Percentiles rank a stretch among this genome's conserved stretches.
phyloP scores from a whole-genome alignment of 1,140 invertebrate genomes.

The Tetramorium simillimum region DNA sequence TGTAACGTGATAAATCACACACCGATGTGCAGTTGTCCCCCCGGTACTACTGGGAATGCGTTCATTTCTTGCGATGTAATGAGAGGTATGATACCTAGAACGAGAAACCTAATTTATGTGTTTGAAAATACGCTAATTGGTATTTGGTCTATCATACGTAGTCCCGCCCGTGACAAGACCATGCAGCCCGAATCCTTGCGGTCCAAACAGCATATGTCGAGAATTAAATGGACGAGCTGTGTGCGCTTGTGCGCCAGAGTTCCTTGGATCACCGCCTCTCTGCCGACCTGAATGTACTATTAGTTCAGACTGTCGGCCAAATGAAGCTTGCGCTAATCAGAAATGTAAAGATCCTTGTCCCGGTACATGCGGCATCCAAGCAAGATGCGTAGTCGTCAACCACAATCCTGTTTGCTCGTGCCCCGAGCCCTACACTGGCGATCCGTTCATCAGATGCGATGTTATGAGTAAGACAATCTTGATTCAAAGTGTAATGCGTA shows the following conservation, averaged over 20 bases:
- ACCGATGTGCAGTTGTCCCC: slow-evolving; percentile 89
- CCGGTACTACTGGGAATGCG: slow-evolving; percentile 90
- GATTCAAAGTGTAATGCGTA: not conserved
- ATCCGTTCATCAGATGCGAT: slow-evolving; percentile 87
- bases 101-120: slow-evolving; percentile 51
- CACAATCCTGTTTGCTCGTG: slow-evolving; percentile 90
- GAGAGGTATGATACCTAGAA: slow-evolving; percentile 85
- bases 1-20: slow-evolving; percentile 90
- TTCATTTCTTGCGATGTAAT: slow-evolving; percentile 86
- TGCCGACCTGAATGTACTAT: slow-evolving; percentile 90
- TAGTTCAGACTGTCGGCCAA: slow-evolving; percentile 89
- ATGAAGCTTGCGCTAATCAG: slow-evolving; percentile 90
- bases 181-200: slow-evolving; percentile 92
- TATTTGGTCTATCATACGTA: slow-evolving; percentile 36
- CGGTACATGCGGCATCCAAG: slow-evolving; percentile 89
- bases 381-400: slow-evolving; percentile 88
- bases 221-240: slow-evolving; percentile 89
- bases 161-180: slow-evolving; percentile 83
- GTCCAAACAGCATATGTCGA: slow-evolving; percentile 90
- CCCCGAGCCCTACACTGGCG: slow-evolving; percentile 86
- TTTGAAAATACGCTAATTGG: not conserved
- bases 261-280: slow-evolving; percentile 90
- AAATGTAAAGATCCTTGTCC: slow-evolving; percentile 91
- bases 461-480: slow-evolving; percentile 74
- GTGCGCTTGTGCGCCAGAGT: slow-evolving; percentile 90